Evolutionary conservation across 1,140 invertebrate genomes (phyloP).

Genomic region (Laupala kohalensis): DNA sequence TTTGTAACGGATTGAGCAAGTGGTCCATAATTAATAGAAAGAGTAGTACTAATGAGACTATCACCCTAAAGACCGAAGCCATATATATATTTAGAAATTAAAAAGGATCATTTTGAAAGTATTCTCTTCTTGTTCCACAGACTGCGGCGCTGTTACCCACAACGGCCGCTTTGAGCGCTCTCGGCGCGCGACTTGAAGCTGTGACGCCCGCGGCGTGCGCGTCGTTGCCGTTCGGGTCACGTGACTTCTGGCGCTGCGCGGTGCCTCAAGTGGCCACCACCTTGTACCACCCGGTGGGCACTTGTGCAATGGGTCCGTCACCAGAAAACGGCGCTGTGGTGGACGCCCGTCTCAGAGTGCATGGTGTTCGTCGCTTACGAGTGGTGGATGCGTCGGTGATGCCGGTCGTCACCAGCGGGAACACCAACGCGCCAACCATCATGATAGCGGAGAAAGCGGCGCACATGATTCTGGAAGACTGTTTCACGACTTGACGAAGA

Average conservation of each 20-base stretch:
- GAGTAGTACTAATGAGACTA: no score
- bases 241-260: slow-evolving; percentile 24
- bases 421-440: slow-evolving; percentile 20
- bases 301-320: slow-evolving; percentile 15
- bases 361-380: slow-evolving; percentile 18
- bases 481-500: neutral
- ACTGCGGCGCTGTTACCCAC: neutral
- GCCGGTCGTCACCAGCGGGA: slow-evolving; percentile 18
- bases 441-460: slow-evolving; percentile 22
- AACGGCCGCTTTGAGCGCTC: neutral
- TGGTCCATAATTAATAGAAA: no score
- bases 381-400: slow-evolving; percentile 24
- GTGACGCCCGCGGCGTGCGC: neutral
- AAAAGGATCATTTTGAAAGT: no score
- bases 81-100: no score
- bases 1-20: no score
- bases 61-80: no score
- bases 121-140: no score
- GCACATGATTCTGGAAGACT: slow-evolving; percentile 18
- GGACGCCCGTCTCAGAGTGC: slow-evolving; percentile 24
- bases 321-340: slow-evolving; percentile 20
- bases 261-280: slow-evolving; percentile 21
- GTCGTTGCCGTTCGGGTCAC: neutral
- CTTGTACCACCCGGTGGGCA: slow-evolving; percentile 2
- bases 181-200: neutral